Conservation (phyloP, 2,113 vertebrate species). For the Pseudopodoces humilis region DNA sequence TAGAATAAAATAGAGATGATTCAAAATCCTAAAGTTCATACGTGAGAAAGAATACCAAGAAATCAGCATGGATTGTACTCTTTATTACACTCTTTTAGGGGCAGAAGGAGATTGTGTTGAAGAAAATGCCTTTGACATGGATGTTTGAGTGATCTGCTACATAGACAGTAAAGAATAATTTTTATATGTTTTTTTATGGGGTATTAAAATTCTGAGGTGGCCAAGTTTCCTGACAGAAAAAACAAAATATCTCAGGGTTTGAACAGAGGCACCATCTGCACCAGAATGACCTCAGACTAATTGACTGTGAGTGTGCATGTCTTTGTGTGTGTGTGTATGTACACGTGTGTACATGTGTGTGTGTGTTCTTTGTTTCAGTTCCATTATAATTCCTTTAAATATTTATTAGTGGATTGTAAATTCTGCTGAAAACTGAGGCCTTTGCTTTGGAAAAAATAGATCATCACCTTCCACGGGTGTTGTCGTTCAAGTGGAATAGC, state of each 20-base stretch:
- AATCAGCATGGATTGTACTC: neutral
- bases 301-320: neutral
- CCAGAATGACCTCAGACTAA: neutral
- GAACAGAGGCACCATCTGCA: conserved; percentile 4
- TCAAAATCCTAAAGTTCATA: neutral
- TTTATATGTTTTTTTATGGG: conserved; percentile 4
- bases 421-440: conserved; percentile 51
- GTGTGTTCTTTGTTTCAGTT: neutral
- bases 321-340: neutral
- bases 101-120: neutral
- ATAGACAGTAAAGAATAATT: neutral
- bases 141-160: neutral
- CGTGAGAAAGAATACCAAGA: neutral
- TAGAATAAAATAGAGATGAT: neutral
- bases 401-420: conserved; percentile 73
- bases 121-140: conserved; percentile 8
- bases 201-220: neutral
- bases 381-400: conserved; percentile 71
- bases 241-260: neutral
- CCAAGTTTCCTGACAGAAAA: conserved; percentile 11
- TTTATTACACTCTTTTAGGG: neutral
- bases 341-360: neutral
- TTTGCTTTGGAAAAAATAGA: conserved; percentile 49
- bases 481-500: conserved; percentile 39
- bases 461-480: neutral